Conservation (phyloP, 2,888 invertebrate species). For the Drosophila mercatorum region DNA sequence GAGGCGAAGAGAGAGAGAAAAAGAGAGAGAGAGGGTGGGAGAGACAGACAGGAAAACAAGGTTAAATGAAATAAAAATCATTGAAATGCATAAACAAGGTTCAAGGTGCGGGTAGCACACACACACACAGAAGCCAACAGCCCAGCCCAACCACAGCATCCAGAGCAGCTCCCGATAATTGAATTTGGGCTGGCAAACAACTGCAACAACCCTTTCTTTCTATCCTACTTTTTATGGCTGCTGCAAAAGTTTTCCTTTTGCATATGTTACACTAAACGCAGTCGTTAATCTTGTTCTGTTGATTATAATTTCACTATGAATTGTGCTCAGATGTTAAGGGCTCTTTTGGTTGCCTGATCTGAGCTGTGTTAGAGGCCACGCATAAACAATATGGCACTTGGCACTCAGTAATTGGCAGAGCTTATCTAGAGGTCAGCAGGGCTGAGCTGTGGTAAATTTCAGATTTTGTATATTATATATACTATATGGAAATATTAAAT, state of each 20-base stretch:
- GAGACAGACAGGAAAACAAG: constrained; percentile 54
- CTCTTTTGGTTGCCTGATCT: neutral
- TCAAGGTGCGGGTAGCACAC: constrained; percentile 63
- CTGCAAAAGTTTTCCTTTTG: constrained; percentile 56
- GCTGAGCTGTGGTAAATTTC: neutral
- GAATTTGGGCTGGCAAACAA: constrained; percentile 58
- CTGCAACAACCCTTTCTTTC: constrained; percentile 68
- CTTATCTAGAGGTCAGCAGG: neutral
- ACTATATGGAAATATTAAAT: too few species aligned
- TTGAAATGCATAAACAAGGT: constrained; percentile 68
- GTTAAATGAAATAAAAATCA: constrained; percentile 75
- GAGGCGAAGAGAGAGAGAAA: constrained; percentile 17
- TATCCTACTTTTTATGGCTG: neutral
- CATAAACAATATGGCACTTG: constrained; percentile 7
- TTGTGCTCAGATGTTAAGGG: constrained; percentile 39
- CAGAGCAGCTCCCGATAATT: constrained; percentile 52
- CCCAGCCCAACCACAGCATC: constrained; percentile 19
- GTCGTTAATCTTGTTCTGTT: constrained; percentile 48
- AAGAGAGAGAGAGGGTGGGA: neutral
- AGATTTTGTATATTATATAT: neutral
- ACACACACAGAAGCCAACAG: constrained; percentile 14
- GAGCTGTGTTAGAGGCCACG: neutral
- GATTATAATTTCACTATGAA: constrained; percentile 42
- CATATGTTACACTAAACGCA: constrained; percentile 53
- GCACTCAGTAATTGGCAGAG: neutral